These are phyloP conservation scores for Parascotia fuliginaria DNA, from an alignment of 2,888 invertebrate species.

Conservation along the genomic window DNA sequence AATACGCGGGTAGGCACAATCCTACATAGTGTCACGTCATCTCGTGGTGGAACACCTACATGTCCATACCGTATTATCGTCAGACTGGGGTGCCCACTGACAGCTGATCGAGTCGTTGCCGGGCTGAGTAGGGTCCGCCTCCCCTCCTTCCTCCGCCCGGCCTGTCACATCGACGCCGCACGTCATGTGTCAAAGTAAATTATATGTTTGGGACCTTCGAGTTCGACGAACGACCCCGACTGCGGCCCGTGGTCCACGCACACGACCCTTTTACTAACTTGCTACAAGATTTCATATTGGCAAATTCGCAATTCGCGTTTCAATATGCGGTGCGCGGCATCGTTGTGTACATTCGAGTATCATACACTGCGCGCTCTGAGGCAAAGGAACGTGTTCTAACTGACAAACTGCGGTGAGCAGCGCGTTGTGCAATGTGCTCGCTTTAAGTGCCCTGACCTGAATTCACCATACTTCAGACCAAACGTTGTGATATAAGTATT, in stretches of 20 bases:
- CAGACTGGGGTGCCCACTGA: not conserved
- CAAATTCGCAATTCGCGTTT: too few species aligned
- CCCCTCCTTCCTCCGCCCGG: not conserved
- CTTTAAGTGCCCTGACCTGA: too few species aligned
- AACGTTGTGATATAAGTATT: too few species aligned
- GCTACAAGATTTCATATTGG: not conserved
- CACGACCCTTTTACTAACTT: not conserved
- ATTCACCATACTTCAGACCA: too few species aligned
- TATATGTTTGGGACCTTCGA: slow-evolving; percentile 8
- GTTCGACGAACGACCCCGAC: slow-evolving; percentile 9
- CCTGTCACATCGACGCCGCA: too few species aligned
- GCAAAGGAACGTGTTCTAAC: too few species aligned
- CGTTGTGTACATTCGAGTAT: too few species aligned
- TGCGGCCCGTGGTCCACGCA: not conserved
- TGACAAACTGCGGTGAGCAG: too few species aligned
- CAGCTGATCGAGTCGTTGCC: not conserved
- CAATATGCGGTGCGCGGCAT: too few species aligned
- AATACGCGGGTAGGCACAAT: too few species aligned
- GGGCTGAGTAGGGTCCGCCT: slow-evolving; percentile 4
- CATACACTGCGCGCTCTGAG: too few species aligned
- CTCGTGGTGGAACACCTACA: not conserved
- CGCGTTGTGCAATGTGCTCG: too few species aligned
- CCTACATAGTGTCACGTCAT: not conserved
- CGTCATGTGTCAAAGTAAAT: slow-evolving; percentile 17
- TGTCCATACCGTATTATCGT: slow-evolving; percentile 1